A percentile compares a stretch with the other conserved stretches of the same genome.
Evolutionary conservation across 2,888 invertebrate genomes (phyloP).

Genomic region (Augiades crinisus): DNA sequence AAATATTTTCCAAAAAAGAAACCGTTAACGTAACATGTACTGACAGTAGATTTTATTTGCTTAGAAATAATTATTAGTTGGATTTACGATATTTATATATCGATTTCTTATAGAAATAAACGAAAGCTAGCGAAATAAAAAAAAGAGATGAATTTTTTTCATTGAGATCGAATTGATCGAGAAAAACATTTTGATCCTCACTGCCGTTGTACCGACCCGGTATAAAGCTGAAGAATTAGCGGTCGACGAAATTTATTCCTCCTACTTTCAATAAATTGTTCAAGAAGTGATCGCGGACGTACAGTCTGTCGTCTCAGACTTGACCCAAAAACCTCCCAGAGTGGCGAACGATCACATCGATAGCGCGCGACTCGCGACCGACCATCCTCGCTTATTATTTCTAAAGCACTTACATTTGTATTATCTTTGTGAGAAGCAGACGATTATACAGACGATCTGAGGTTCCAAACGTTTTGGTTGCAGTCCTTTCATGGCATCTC

Average conservation of each 20-base stretch:
- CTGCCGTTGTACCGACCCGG: neutral
- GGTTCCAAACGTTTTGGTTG: neutral
- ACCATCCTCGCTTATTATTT: slow-evolving; percentile 32
- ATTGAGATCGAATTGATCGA: too few relatives aligned
- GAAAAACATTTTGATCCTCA: neutral
- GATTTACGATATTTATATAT: too few relatives aligned
- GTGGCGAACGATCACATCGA: slow-evolving; percentile 63
- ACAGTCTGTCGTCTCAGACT: slow-evolving; percentile 44
- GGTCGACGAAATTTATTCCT: slow-evolving; percentile 50
- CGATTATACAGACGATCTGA: neutral
- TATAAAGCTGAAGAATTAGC: slow-evolving; percentile 2
- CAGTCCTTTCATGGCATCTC: too few relatives aligned
- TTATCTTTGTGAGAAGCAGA: neutral
- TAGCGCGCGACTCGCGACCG: slow-evolving; percentile 49
- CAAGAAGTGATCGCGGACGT: slow-evolving; percentile 19
- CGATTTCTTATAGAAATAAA: too few relatives aligned
- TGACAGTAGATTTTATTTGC: too few relatives aligned
- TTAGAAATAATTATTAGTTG: too few relatives aligned
- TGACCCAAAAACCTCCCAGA: slow-evolving; percentile 69
- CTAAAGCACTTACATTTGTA: slow-evolving; percentile 18
- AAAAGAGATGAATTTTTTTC: too few relatives aligned
- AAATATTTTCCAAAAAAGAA: too few relatives aligned
- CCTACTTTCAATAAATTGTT: slow-evolving; percentile 40
- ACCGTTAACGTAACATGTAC: too few relatives aligned
- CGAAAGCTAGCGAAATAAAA: too few relatives aligned